These are phyloP conservation scores for Trematocara variabile DNA, from an alignment of 2,113 vertebrate species.

Conservation along the genomic window DNA sequence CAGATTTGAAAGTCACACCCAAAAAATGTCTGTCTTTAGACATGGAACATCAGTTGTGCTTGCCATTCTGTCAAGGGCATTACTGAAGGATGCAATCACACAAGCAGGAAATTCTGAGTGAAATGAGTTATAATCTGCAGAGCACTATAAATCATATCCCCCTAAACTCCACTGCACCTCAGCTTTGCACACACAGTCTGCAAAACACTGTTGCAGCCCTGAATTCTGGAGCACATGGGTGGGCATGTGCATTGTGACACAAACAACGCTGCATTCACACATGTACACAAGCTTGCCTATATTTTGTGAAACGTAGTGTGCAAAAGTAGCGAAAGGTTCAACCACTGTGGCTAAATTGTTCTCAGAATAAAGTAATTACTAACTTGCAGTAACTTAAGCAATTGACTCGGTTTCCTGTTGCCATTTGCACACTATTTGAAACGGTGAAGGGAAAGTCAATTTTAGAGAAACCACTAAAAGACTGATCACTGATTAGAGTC, in stretches of 20 bases:
- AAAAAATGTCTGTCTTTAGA: constrained; percentile 63
- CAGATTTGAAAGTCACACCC: constrained; percentile 44
- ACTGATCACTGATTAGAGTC: constrained; percentile 53
- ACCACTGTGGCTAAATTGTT: neutral
- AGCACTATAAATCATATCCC: constrained; percentile 58
- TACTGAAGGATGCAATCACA: constrained; percentile 59
- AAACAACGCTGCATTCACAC: neutral
- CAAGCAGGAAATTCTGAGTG: constrained; percentile 60
- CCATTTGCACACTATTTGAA: constrained; percentile 30
- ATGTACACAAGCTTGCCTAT: neutral
- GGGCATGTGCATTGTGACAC: neutral
- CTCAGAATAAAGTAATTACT: constrained; percentile 42
- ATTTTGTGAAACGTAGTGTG: neutral
- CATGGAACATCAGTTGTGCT: constrained; percentile 60
- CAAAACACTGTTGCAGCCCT: constrained; percentile 8
- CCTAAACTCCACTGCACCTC: constrained; percentile 32
- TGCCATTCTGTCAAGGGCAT: constrained; percentile 70
- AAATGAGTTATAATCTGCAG: constrained; percentile 67
- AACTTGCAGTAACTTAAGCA: constrained; percentile 24
- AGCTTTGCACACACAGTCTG: constrained; percentile 2
- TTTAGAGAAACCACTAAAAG: constrained; percentile 54
- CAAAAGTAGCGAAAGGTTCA: neutral
- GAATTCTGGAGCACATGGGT: neutral
- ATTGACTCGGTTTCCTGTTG: constrained; percentile 34
- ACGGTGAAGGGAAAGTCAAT: constrained; percentile 37